A percentile compares a stretch with the other conserved stretches of the same genome.
These are phyloP conservation scores for Drosophila lacteicornis DNA, from an alignment of 1,140 invertebrate genomes.

Conservation along the genomic window DNA sequence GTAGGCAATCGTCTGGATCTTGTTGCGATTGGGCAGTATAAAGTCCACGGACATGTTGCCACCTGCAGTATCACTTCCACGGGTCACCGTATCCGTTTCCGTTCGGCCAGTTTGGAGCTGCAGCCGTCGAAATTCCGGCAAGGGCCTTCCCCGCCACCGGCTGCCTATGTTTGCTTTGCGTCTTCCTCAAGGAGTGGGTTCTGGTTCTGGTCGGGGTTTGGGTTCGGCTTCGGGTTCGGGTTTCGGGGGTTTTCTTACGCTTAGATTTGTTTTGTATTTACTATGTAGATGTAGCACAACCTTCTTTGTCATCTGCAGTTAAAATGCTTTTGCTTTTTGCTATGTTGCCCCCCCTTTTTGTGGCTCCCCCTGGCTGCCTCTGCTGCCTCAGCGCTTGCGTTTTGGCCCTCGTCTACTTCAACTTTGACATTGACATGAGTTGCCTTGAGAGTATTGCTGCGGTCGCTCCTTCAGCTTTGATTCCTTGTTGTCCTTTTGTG, in stretches of 20 bases:
- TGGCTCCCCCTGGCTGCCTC: constrained; percentile 2
- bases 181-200: constrained; percentile 22
- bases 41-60: constrained; percentile 78
- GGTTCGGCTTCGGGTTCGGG: constrained; percentile 14
- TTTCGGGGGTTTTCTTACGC: constrained; percentile 35
- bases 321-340: constrained; percentile 59
- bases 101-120: constrained; percentile 58
- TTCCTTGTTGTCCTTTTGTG: constrained; percentile 32
- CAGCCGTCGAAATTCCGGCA: constrained; percentile 49
- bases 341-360: constrained; percentile 26
- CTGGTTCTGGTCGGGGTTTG: constrained; percentile 18
- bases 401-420: constrained; percentile 44
- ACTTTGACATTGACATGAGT: constrained; percentile 76
- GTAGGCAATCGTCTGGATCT: constrained; percentile 79
- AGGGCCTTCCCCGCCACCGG: constrained; percentile 39
- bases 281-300: constrained; percentile 82
- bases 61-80: constrained; percentile 31
- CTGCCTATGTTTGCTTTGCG: constrained; percentile 40
- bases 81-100: constrained; percentile 46
- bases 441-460: constrained; percentile 74
- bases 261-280: constrained; percentile 66
- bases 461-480: constrained; percentile 50
- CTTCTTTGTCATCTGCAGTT: constrained; percentile 76
- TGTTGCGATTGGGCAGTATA: constrained; percentile 79
- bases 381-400: background rate